These are phyloP conservation scores for Lutra lutra DNA, from an alignment of 2,797 vertebrate genomes.

Conservation along the genomic window DNA sequence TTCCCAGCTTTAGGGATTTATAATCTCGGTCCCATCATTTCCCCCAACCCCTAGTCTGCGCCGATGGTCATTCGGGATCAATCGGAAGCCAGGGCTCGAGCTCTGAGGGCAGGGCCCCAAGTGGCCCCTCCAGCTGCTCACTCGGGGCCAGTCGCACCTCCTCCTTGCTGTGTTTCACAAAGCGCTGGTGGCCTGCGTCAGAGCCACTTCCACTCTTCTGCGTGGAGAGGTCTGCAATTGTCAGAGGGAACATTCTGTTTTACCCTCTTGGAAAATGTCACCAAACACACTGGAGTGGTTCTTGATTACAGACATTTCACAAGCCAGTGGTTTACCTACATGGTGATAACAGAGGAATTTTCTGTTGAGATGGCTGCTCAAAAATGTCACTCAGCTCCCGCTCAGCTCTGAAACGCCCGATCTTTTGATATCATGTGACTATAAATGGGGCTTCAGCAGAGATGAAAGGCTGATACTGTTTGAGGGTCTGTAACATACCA, in stretches of 20 bases:
- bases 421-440: not conserved
- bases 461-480: not conserved
- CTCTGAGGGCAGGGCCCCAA: not conserved
- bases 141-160: fast-evolving
- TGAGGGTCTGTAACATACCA: not conserved
- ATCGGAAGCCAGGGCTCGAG: not conserved
- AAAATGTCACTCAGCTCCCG: slow-evolving; percentile 41
- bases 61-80: not conserved
- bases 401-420: not conserved
- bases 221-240: slow-evolving; percentile 1
- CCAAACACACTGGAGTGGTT: slow-evolving; percentile 40
- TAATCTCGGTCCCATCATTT: not conserved
- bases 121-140: fast-evolving
- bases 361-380: not conserved
- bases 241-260: slow-evolving; percentile 61
- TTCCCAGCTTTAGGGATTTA: not conserved
- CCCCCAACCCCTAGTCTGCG: fast-evolving
- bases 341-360: not conserved
- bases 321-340: not conserved
- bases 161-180: not conserved
- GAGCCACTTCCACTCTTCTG: not conserved
- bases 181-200: fast-evolving
- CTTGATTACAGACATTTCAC: slow-evolving; percentile 53
- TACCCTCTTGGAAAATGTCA: slow-evolving; percentile 67
- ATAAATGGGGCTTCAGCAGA: not conserved